Evolutionary conservation across 2,888 invertebrate species (phyloP).

Genomic region (Mycalesis mineus): DNA sequence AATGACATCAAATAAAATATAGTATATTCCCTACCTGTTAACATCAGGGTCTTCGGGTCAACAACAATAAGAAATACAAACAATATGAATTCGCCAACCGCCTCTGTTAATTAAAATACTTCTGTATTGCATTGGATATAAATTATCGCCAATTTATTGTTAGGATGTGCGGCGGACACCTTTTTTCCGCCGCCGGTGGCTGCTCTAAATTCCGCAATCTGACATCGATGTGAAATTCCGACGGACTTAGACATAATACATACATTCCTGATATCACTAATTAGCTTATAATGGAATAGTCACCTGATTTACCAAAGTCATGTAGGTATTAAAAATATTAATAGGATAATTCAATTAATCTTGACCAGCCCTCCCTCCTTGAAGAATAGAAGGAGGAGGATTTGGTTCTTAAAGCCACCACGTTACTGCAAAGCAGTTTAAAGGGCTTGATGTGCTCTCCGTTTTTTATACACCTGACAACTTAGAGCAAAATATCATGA

Average conservation of each 20-base stretch:
- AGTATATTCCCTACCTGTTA: background rate
- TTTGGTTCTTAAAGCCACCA: too few relatives aligned
- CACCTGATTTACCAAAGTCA: too few relatives aligned
- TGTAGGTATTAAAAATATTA: too few relatives aligned
- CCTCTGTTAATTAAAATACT: constrained; percentile 34
- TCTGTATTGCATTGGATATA: constrained; percentile 33
- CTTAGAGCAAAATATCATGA: too few relatives aligned
- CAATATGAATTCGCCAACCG: background rate
- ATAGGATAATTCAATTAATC: too few relatives aligned
- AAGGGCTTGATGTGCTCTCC: too few relatives aligned
- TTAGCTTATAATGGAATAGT: background rate
- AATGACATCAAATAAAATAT: background rate
- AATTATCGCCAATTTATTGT: constrained; percentile 36
- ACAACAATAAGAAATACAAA: constrained; percentile 1
- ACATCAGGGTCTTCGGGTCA: background rate
- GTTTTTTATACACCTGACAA: too few relatives aligned
- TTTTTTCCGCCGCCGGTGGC: constrained; percentile 34
- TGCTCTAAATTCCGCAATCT: constrained; percentile 13
- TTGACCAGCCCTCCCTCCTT: too few relatives aligned
- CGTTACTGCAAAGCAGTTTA: too few relatives aligned
- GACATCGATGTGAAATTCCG: constrained; percentile 14
- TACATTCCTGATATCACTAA: background rate
- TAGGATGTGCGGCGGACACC: constrained; percentile 4
- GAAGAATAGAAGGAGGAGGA: too few relatives aligned
- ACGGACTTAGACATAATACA: constrained; percentile 2